phyloP scores from a whole-genome alignment of 2,113 vertebrate genomes.

The Stomatorhinus ivindoensis region DNA sequence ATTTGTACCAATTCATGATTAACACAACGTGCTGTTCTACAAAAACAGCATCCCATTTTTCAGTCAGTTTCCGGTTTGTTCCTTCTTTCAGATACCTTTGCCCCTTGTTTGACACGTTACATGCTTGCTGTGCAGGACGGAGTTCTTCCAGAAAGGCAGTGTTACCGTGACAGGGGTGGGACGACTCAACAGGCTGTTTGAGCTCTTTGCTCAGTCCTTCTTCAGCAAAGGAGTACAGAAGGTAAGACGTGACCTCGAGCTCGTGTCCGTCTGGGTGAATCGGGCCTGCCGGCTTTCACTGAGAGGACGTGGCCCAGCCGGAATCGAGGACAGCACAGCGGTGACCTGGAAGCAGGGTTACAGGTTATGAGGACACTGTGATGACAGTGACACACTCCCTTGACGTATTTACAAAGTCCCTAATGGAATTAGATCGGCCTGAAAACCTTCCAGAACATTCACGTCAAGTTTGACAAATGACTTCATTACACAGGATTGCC shows the following conservation, averaged over 20 bases:
- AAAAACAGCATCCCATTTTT: background rate
- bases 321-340: background rate
- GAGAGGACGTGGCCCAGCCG: background rate
- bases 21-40: background rate
- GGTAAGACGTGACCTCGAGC: slow-evolving; percentile 20
- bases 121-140: slow-evolving; percentile 27
- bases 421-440: background rate
- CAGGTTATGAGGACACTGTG: background rate
- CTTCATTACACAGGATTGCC: background rate
- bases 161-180: slow-evolving; percentile 34
- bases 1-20: background rate
- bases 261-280: background rate
- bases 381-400: background rate
- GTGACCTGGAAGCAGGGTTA: background rate
- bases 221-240: slow-evolving; percentile 41
- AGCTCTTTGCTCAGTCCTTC: slow-evolving; percentile 34
- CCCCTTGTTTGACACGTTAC: background rate
- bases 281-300: background rate
- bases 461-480: background rate
- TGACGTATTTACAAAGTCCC: background rate
- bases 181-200: slow-evolving; percentile 34
- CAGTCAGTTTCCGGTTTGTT: background rate
- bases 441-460: background rate
- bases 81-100: background rate
- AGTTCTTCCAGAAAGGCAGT: slow-evolving; percentile 32